Percentiles rank a stretch among this genome's conserved stretches.
Conservation (phyloP, 2,113 vertebrate genomes). For the Charina bottae region DNA sequence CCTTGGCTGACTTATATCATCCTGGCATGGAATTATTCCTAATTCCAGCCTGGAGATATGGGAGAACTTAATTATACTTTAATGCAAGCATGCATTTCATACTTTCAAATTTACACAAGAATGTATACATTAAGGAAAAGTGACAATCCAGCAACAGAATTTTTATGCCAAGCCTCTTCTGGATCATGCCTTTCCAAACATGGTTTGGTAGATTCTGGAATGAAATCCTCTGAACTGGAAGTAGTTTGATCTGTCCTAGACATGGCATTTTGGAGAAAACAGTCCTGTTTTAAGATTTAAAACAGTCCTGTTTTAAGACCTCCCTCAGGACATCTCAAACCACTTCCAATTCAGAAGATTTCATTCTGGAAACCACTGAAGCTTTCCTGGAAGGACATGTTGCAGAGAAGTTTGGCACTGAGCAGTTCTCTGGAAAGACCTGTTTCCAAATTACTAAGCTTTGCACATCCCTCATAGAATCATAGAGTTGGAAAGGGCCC, state of each 20-base stretch:
- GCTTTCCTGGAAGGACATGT: not conserved
- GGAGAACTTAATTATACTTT: not conserved
- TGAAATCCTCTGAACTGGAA: not conserved
- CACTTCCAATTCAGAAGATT: not conserved
- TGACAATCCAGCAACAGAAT: not conserved
- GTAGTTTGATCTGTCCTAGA: not conserved
- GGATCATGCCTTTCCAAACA: not conserved
- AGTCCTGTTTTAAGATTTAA: not conserved
- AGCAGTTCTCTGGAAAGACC: not conserved
- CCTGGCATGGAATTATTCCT: not conserved
- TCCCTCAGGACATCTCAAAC: not conserved
- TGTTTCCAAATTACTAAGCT: not conserved
- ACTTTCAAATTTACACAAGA: not conserved
- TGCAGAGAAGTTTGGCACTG: not conserved
- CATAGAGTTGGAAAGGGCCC: not conserved
- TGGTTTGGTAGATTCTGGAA: not conserved
- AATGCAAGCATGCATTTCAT: not conserved
- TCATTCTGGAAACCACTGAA: not conserved
- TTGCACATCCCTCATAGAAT: not conserved
- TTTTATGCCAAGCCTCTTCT: not conserved
- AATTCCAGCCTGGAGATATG: not conserved
- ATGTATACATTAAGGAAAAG: not conserved
- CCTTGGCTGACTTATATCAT: not conserved
- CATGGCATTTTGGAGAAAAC: not conserved
- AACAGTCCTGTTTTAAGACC: not conserved